Base-by-base conservation (phyloP, 2,113 vertebrate species). In the Sciurus niger region DNA sequence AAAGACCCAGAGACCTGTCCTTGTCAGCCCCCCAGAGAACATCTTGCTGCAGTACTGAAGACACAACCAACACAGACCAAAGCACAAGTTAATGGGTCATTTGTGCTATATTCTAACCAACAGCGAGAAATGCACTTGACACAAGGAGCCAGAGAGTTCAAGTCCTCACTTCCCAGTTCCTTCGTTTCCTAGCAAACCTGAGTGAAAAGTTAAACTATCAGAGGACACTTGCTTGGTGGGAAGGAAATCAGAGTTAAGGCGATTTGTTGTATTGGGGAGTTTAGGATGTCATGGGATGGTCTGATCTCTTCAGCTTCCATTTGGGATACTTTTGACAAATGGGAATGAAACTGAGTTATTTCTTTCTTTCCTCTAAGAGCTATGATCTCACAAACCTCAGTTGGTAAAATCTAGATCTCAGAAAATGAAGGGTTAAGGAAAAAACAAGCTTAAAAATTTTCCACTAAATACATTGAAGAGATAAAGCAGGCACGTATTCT, bases 371-470 rank as follows among this genome's bases (percentile, higher is more conserved):
- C 63, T 85, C 46, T 85, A 90, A 96, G 78, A 79, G 53, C 13
- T 43, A 25, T 55, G 14, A 55, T 94, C 93, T 94, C 25, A 46
- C 87, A 94, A 97, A 73, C 14, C 3, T 65, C 82, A 32, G 8
- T 46, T 46, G 48, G 40, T 93, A 46, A 67, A 55, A 40, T 90
- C 70, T 89, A 89, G 70, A 18, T 86, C 85, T 95, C 48, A 95
- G 85, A 89, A 97, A 94, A 94, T 67, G 86, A 94, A 30, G 16
- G 30, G 7, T 14, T 95, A 83, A 55, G 43, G 43, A 14, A 80
- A 96, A 76, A 96, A 40, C 20, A 78, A 87, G 40, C 70, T 96
- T 37, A 25, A 80, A 96, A 85, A 34, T 51, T 77, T 94, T 58
- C 18, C 34, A 72, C 86, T 70, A 76, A 91, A 74, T 86, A 48